These are phyloP conservation scores for Sturnira hondurensis DNA, from an alignment of 2,113 vertebrate genomes.

Conservation along the genomic window DNA sequence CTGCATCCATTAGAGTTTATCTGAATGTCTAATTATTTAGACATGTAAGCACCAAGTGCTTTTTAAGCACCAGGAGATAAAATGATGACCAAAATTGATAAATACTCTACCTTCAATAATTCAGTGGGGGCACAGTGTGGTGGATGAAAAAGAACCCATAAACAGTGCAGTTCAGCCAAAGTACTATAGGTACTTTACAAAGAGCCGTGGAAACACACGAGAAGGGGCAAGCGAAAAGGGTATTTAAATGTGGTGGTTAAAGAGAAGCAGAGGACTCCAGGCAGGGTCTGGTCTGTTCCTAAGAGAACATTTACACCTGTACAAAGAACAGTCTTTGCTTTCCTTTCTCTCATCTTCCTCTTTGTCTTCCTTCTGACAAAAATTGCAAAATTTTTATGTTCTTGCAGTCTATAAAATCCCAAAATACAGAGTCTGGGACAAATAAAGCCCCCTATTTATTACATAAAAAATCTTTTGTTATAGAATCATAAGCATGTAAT, in stretches of 20 bases:
- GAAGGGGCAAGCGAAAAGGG: not conserved
- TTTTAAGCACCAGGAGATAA: not conserved
- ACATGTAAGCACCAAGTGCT: not conserved
- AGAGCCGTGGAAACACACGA: not conserved
- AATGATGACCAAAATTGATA: constrained; percentile 21
- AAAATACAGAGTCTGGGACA: not conserved
- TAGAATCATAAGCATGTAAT: too few species aligned
- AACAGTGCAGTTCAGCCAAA: not conserved
- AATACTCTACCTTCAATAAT: not conserved
- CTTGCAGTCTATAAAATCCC: constrained; percentile 36
- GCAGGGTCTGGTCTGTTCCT: not conserved
- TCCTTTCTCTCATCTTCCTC: not conserved
- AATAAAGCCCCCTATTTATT: too few species aligned
- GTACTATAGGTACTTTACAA: not conserved
- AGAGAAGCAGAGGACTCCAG: not conserved
- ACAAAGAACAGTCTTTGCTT: not conserved
- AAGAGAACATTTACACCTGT: not conserved
- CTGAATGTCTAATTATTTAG: not conserved
- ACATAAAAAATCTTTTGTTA: too few species aligned
- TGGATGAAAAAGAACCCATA: not conserved
- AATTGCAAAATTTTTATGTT: constrained; percentile 26
- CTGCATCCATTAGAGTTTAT: not conserved
- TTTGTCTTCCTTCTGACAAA: constrained; percentile 31
- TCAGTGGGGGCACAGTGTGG: not conserved
- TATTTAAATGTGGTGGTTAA: not conserved